These are phyloP conservation scores for Panopea generosa DNA, from an alignment of 2,888 invertebrate genomes.

Conservation along the genomic window DNA sequence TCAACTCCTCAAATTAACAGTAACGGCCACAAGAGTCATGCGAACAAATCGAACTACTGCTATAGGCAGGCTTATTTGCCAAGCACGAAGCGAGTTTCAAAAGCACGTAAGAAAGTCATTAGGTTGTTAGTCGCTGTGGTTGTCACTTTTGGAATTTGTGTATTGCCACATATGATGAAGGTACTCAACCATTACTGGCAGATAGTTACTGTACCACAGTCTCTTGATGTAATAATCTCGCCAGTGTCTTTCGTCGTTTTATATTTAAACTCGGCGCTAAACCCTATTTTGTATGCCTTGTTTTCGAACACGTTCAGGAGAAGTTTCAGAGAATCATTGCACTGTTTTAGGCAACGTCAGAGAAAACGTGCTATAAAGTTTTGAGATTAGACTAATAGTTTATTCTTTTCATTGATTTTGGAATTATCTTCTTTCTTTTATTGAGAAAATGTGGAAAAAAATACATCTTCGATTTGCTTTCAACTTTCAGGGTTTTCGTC, in stretches of 20 bases:
- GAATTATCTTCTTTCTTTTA: no score
- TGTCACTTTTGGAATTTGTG: conserved; percentile 94
- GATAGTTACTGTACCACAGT: conserved; percentile 84
- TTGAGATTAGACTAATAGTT: no score
- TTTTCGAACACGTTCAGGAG: conserved; percentile 93
- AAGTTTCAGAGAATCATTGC: conserved; percentile 92
- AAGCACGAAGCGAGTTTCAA: conserved; percentile 35
- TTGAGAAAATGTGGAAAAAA: no score
- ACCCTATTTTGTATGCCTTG: conserved; percentile 96
- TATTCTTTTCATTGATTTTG: no score
- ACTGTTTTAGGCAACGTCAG: conserved; percentile 49
- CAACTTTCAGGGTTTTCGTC: no score
- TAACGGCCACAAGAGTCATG: no score
- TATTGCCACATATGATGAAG: conserved; percentile 93
- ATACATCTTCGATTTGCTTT: no score
- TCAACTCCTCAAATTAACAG: background rate
- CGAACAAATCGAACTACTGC: no score
- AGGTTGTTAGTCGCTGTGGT: conserved; percentile 95
- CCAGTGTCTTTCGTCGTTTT: conserved; percentile 94
- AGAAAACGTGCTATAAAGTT: no score
- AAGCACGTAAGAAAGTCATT: conserved; percentile 89
- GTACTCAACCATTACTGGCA: conserved; percentile 93
- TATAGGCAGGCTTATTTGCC: conserved; percentile 34
- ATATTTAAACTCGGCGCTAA: conserved; percentile 95
- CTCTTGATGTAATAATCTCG: conserved; percentile 88